Percentiles rank a stretch among this genome's conserved stretches.
phyloP scores from a whole-genome alignment of 2,113 vertebrate genomes.

The Embiotoca jacksoni region DNA sequence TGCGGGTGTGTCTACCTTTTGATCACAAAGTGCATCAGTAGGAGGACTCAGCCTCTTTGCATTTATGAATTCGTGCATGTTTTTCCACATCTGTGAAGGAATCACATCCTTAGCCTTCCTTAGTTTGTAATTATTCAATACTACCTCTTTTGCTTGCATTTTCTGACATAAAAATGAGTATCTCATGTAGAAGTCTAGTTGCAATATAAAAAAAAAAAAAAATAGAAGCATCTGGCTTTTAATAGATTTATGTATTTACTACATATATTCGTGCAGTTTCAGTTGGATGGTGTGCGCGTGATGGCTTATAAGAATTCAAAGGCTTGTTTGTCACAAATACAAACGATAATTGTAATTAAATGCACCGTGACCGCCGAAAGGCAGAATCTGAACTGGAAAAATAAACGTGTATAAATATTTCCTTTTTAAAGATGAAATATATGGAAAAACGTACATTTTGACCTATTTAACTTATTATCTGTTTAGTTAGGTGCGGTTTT shows the following conservation, averaged over 20 bases:
- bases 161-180: too few species aligned
- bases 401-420: not conserved
- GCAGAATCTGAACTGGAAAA: too few species aligned
- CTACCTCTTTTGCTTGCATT: too few species aligned
- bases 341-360: not conserved
- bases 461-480: not conserved
- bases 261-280: not conserved
- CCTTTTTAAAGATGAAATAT: not conserved
- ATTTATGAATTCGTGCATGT: not conserved
- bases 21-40: not conserved
- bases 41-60: not conserved
- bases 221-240: too few species aligned
- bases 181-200: too few species aligned
- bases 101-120: too few species aligned
- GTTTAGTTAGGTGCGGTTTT: not conserved
- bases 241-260: too few species aligned
- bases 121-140: too few species aligned
- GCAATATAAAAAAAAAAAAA: too few species aligned
- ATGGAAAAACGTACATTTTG: not conserved
- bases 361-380: not conserved
- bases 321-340: not conserved
- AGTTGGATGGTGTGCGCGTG: too few species aligned
- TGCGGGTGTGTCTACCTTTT: slow-evolving; percentile 61
- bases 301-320: not conserved
- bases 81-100: too few species aligned